phyloP scores from a whole-genome alignment of 1,140 invertebrate genomes.

The Drosophila sp. region DNA sequence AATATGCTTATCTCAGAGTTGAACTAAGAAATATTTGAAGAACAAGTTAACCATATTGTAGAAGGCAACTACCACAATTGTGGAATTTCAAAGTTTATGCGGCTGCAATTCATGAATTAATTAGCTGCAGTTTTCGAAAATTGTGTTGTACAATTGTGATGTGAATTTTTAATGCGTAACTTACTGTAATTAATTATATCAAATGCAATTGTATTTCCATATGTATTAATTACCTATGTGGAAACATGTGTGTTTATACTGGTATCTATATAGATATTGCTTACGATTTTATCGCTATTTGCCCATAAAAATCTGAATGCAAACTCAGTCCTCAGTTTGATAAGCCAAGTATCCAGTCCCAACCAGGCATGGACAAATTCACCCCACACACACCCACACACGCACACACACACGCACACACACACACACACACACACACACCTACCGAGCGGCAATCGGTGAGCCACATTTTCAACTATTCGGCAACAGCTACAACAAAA shows the following conservation, averaged over 20 bases:
- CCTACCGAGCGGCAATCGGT: slow-evolving; percentile 72
- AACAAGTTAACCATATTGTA: too few relatives aligned
- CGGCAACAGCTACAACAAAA: slow-evolving; percentile 4
- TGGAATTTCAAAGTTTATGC: not conserved
- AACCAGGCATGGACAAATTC: not conserved
- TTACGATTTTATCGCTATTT: slow-evolving; percentile 34
- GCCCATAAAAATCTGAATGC: slow-evolving; percentile 10
- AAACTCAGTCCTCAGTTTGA: slow-evolving; percentile 21
- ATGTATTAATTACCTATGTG: not conserved
- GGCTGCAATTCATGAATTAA: not conserved
- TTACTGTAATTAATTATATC: too few relatives aligned
- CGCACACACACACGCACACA: slow-evolving; percentile 4
- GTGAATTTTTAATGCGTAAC: too few relatives aligned
- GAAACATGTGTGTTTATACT: not conserved
- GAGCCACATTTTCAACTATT: slow-evolving; percentile 65
- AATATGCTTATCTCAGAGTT: too few relatives aligned
- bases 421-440: slow-evolving; percentile 17
- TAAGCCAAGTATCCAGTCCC: slow-evolving; percentile 28
- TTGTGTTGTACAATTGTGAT: too few relatives aligned
- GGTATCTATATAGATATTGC: slow-evolving; percentile 11
- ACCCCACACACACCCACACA: slow-evolving; percentile 7
- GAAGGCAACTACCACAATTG: too few relatives aligned
- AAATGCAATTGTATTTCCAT: not conserved
- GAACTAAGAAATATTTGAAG: too few relatives aligned
- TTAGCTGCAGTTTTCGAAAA: not conserved